Base-by-base conservation (phyloP, 1,140 invertebrate species). In the Campoletis sonorensis region DNA sequence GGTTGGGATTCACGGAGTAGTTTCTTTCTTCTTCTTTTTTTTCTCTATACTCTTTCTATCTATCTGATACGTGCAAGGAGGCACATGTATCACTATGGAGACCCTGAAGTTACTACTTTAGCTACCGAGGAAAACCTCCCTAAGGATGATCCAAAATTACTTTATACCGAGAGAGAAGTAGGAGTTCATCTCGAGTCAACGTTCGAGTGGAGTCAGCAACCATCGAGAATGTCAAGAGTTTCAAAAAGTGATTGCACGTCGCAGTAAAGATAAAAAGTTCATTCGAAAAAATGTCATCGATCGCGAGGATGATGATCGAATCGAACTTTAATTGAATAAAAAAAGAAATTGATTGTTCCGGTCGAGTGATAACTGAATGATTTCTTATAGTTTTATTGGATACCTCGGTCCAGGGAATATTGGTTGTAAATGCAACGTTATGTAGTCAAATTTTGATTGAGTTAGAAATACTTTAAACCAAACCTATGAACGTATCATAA, bases 121-220 rank as follows among this genome's bases (percentile, higher is more conserved):
- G 23, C 21, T 67, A 27, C 61, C 15, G 26, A 26, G 23, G 21
- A 67, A 11, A 23, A 67, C 23, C 61, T 67, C 61, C 61, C 61
- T 16, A 13, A 30, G 61, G 61, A 67, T 67, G 21, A 67, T 67
- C 61, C 61, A 13, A 67, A 67, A 67, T 67, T 67, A 67, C 61
- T 67, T 67, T 27, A 8, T 0, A 67, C 21, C 61, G 61, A 27
- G 23, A 67, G 27, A 27, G 23, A 23, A 67, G 4, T 27, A 27
- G 23, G 13, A 67, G n/a, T 27, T 67, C 61, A 67, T 67, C 61
- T 67, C 23, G 61, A 30, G 23, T 67, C 21, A 27, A 67, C 30
- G 61, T 26, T 67, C 61, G 13, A 67, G 23, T 67, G 10, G 21
- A 67, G 21, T 67, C 61, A 67, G 61, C 61, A 67, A 27, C 21